These are phyloP conservation scores for Orestias chungarensis DNA, from an alignment of 2,797 vertebrate species.

Conservation along the genomic window DNA sequence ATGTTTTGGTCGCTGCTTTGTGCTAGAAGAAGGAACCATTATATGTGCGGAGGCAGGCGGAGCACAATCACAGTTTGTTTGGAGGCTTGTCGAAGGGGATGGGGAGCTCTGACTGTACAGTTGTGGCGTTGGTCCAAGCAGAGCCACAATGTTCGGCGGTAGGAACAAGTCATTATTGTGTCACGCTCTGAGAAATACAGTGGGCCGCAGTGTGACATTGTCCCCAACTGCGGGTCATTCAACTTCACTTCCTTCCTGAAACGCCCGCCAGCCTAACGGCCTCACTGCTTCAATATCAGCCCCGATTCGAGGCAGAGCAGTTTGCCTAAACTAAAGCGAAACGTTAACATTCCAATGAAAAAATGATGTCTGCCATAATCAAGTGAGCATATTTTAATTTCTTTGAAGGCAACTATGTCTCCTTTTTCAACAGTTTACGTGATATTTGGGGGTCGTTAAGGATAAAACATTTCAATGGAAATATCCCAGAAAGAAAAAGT, in stretches of 20 bases:
- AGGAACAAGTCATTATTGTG: conserved; percentile 76
- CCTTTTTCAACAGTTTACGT: not conserved
- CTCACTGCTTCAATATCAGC: not conserved
- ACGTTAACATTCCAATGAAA: not conserved
- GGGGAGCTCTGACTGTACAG: conserved; percentile 42
- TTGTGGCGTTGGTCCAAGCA: conserved; percentile 49
- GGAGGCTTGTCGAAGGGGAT: conserved; percentile 39
- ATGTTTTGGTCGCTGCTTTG: conserved; percentile 40
- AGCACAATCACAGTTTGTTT: conserved; percentile 55
- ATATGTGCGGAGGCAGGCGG: conserved; percentile 33
- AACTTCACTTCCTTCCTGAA: conserved; percentile 53
- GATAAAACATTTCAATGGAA: not conserved
- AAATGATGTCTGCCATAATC: not conserved
- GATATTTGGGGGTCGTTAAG: not conserved
- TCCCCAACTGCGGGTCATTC: conserved; percentile 59
- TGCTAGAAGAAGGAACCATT: conserved; percentile 57
- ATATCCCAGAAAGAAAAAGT: not conserved
- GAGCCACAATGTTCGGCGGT: conserved; percentile 51
- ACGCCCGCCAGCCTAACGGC: conserved; percentile 16
- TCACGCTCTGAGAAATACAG: conserved; percentile 55
- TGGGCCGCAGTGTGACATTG: conserved; percentile 54
- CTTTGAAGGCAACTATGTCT: not conserved
- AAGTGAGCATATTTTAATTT: too few relatives aligned
- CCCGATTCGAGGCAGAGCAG: not conserved
- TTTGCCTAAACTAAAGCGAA: not conserved